phyloP scores from a whole-genome alignment of 2,797 vertebrate species.

The Tokudaia muenninki region DNA sequence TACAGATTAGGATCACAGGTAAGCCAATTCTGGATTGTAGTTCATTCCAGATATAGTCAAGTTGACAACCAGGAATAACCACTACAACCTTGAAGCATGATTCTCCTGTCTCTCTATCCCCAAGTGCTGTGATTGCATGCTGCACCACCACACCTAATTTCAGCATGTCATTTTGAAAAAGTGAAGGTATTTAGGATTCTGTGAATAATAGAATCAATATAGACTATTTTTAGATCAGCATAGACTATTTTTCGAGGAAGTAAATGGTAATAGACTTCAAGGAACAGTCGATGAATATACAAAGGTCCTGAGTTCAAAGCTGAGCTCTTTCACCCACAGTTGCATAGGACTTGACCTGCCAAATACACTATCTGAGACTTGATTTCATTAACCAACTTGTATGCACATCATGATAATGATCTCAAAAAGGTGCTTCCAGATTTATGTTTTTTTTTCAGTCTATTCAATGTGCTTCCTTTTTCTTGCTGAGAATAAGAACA shows the following conservation, averaged over 20 bases:
- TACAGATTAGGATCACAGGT: too few relatives aligned
- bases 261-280: neutral
- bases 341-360: neutral
- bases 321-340: neutral
- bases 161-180: neutral
- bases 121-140: neutral
- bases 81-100: neutral
- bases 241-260: neutral
- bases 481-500: neutral
- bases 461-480: slow-evolving; percentile 8
- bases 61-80: too few relatives aligned
- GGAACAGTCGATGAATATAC: neutral
- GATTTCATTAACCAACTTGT: slow-evolving; percentile 16
- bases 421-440: slow-evolving; percentile 39
- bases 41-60: too few relatives aligned
- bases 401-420: neutral
- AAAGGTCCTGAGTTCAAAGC: neutral
- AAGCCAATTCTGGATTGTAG: too few relatives aligned
- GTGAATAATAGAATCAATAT: neutral
- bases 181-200: slow-evolving; percentile 70
- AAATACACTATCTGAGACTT: neutral
- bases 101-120: neutral
- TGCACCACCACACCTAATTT: neutral
- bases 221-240: neutral
- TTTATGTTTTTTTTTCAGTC: neutral